These are phyloP conservation scores for Elymnias hypermnestra DNA, from an alignment of 1,140 invertebrate genomes.

Conservation along the genomic window DNA sequence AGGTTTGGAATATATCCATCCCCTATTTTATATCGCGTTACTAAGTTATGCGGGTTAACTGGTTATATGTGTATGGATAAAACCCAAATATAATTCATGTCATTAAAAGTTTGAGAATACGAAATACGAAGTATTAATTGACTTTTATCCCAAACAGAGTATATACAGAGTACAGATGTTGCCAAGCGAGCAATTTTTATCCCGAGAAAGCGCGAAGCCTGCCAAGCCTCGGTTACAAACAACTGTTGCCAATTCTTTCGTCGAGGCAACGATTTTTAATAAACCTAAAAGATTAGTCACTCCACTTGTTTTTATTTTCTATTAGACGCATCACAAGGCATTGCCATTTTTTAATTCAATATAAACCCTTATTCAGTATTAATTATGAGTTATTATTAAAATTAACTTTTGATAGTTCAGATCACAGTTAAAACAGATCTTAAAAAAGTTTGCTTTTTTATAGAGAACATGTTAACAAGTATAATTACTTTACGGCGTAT, in stretches of 20 bases:
- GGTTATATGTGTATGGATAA: too few species aligned
- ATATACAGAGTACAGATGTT: conserved; percentile 2
- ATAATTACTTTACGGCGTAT: too few species aligned
- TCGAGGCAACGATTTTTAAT: conserved; percentile 6
- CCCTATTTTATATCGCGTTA: too few species aligned
- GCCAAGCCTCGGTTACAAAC: conserved; percentile 6
- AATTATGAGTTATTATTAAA: too few species aligned
- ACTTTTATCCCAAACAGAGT: neutral
- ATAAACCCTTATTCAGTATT: too few species aligned
- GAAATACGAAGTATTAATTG: conserved; percentile 2
- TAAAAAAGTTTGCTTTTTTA: too few species aligned
- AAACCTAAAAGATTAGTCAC: conserved; percentile 3
- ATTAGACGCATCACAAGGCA: neutral
- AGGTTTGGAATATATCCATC: too few species aligned
- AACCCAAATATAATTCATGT: too few species aligned
- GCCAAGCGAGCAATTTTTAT: conserved; percentile 3
- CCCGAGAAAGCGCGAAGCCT: neutral
- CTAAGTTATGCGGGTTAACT: too few species aligned
- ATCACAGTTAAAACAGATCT: too few species aligned
- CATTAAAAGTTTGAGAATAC: neutral
- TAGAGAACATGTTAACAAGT: too few species aligned
- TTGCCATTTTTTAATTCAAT: conserved; percentile 3
- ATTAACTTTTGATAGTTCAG: too few species aligned
- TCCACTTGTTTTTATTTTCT: conserved; percentile 1
- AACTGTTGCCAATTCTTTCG: conserved; percentile 6